Percentiles rank a stretch among this genome's conserved stretches.
Evolutionary conservation across 2,797 vertebrate species (phyloP).

Genomic region (Darevskia mixta): DNA sequence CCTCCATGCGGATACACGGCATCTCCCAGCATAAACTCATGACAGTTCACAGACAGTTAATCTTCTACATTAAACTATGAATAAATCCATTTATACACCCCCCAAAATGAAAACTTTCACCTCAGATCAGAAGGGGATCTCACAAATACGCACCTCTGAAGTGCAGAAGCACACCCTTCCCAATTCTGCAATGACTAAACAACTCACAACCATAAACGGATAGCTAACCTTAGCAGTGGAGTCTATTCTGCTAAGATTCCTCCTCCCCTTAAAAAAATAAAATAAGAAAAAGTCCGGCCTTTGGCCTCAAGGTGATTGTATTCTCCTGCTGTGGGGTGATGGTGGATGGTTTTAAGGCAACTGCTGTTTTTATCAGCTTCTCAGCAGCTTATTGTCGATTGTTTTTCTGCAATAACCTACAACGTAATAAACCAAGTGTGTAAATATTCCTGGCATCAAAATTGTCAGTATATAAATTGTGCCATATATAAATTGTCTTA

Average conservation of each 20-base stretch:
- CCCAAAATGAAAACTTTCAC: too few species aligned
- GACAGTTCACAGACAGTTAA: too few species aligned
- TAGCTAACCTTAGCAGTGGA: background rate
- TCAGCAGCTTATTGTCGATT: background rate
- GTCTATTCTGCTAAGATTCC: background rate
- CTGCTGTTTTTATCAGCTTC: background rate
- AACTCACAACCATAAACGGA: background rate
- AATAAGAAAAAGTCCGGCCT: background rate
- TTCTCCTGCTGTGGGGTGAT: background rate
- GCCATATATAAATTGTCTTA: background rate
- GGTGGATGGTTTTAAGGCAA: background rate
- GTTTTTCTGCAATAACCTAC: too few species aligned
- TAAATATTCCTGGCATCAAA: background rate
- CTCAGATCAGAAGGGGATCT: too few species aligned
- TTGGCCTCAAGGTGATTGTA: background rate
- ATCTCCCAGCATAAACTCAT: too few species aligned
- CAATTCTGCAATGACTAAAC: background rate
- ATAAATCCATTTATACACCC: too few species aligned
- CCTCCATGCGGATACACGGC: too few species aligned
- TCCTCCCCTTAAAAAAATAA: background rate
- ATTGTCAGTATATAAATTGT: background rate
- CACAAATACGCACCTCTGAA: background rate
- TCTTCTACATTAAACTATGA: too few species aligned
- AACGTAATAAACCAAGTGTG: background rate
- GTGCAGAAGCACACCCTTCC: background rate